Base-by-base conservation (phyloP, 1,140 invertebrate genomes). In the Tetramorium simillimum region DNA sequence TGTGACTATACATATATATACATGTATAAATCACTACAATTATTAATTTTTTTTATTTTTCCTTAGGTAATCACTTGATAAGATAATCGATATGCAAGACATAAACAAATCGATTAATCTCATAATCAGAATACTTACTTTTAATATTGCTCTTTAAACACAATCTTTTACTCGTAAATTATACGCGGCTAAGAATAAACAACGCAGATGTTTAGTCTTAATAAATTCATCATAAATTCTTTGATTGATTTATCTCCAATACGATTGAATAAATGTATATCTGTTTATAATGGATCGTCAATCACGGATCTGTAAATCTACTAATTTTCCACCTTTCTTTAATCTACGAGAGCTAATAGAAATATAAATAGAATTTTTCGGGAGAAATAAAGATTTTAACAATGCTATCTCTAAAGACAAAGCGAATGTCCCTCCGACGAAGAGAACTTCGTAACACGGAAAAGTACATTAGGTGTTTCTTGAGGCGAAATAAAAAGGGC, bases 391-490 rank as follows among this genome's bases (percentile, higher is more conserved):
- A 67, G 12, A 12, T 6, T 33, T 53, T 33, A 33, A 33, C 18
- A 2, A 14, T 37, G 18, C 9, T 37, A 33, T 73, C 18, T 53
- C 16, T 37, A 73, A 73, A 53, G 9, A 0, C 24, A 14, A 24
- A 16, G 10, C 62, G 33, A 5, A 1, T 40, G 12, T 1, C 2
- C 6, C 2, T 49, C 7, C n/a, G 14, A 49, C 2, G 6, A 14
- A 80, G 14, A n/a, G 21, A 69, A 75, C 58, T 82, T 88, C 28
- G 60, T 60, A 73, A 82, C 33, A 2, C 46, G 51, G 51, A 87
- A 86, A 18, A 9, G 16, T 12, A 43, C 75, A 53, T 16, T 67
- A 80, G 58, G 21, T 24, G 18, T 70, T 62, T 58, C n/a, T 21
- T 21, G n/a, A 43, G 24, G 24, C 18, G 16, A 46, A 28, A 85